Conservation (phyloP, 2,113 vertebrate genomes). For the Pterophyllum scalare region DNA sequence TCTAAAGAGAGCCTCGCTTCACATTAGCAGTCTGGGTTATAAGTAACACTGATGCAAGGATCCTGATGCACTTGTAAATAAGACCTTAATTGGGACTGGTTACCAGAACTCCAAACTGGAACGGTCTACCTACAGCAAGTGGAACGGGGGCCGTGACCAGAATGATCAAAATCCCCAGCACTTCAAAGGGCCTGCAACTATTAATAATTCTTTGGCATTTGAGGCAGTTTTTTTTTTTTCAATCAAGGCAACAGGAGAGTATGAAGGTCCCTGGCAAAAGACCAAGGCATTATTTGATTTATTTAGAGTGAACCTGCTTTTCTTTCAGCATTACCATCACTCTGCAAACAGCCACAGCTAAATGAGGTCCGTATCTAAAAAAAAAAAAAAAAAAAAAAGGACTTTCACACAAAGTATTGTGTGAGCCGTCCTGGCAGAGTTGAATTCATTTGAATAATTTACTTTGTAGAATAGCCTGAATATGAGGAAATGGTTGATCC, state of each 20-base stretch:
- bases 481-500: slow-evolving; percentile 70
- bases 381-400: slow-evolving; percentile 63
- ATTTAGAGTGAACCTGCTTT: slow-evolving; percentile 55
- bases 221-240: slow-evolving; percentile 17
- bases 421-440: slow-evolving; percentile 49
- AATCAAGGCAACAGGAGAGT: neutral
- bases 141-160: slow-evolving; percentile 8
- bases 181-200: neutral
- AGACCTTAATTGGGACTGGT: slow-evolving; percentile 51
- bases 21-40: slow-evolving; percentile 55
- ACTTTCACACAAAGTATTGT: slow-evolving; percentile 57
- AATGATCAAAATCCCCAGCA: slow-evolving; percentile 21
- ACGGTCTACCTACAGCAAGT: slow-evolving; percentile 23
- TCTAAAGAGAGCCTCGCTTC: slow-evolving; percentile 58
- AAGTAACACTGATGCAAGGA: slow-evolving; percentile 54
- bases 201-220: slow-evolving; percentile 27
- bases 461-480: slow-evolving; percentile 58
- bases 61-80: slow-evolving; percentile 49
- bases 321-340: slow-evolving; percentile 58
- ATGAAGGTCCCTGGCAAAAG: slow-evolving; percentile 26
- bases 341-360: slow-evolving; percentile 62
- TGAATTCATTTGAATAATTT: slow-evolving; percentile 80
- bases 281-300: slow-evolving; percentile 53
- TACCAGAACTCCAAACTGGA: slow-evolving; percentile 22
- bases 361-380: slow-evolving; percentile 65